phyloP scores from a whole-genome alignment of 2,797 vertebrate species.

The Hydrophis major region DNA sequence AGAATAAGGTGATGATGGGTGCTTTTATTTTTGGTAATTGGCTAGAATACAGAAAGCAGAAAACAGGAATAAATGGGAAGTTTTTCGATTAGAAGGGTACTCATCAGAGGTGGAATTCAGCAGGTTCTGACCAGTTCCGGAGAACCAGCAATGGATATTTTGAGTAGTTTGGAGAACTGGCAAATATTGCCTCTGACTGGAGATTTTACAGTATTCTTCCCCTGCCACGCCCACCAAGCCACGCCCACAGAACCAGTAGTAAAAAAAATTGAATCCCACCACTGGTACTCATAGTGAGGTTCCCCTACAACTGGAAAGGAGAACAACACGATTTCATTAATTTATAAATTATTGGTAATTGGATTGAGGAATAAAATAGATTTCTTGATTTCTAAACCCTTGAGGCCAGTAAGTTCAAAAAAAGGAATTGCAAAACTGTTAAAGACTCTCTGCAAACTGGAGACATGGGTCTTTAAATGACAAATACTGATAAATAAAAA shows the following conservation, averaged over 20 bases:
- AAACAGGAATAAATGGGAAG: neutral
- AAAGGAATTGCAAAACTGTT: neutral
- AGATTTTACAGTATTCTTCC: too few species aligned
- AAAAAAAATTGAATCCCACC: too few species aligned
- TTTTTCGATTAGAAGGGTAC: neutral
- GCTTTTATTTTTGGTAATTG: neutral
- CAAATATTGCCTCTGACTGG: too few species aligned
- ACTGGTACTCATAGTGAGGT: neutral
- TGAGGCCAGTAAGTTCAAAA: neutral
- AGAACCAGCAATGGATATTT: too few species aligned
- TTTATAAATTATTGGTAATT: neutral
- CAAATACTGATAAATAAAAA: neutral
- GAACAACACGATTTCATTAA: neutral
- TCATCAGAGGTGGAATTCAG: neutral
- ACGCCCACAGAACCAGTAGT: too few species aligned
- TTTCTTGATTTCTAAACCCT: neutral
- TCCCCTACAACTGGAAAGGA: neutral
- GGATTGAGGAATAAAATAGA: neutral
- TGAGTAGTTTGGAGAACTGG: too few species aligned
- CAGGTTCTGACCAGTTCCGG: too few species aligned
- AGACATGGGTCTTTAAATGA: neutral
- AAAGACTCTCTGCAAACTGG: neutral
- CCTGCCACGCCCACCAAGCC: too few species aligned
- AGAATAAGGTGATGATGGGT: neutral
- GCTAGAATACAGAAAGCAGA: neutral